Percentiles rank a stretch among this genome's conserved stretches.
These are phyloP conservation scores for Capromys pilorides DNA, from an alignment of 2,797 vertebrate genomes.

Conservation along the genomic window DNA sequence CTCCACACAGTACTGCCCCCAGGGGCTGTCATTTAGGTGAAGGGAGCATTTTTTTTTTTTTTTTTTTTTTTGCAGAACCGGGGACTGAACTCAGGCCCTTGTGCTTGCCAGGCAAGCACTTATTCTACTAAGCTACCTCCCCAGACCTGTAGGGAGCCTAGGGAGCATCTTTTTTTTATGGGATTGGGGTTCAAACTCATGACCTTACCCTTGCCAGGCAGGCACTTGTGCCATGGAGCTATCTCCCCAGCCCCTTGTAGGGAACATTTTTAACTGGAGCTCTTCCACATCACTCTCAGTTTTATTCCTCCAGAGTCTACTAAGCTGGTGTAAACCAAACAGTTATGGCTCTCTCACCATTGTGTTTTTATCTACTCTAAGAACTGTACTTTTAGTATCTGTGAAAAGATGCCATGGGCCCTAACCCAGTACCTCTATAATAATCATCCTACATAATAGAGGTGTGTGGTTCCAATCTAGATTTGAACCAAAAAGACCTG, in stretches of 20 bases:
- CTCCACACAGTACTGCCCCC: background rate
- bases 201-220: too few species aligned
- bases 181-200: too few species aligned
- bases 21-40: background rate
- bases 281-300: background rate
- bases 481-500: background rate
- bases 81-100: too few species aligned
- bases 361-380: background rate
- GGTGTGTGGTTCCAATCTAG: background rate
- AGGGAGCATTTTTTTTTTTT: background rate
- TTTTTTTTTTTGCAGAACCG: too few species aligned
- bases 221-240: too few species aligned
- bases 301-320: background rate
- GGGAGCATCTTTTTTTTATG: too few species aligned
- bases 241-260: background rate
- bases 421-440: background rate
- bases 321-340: background rate
- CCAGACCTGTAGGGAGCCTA: too few species aligned
- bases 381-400: background rate
- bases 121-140: too few species aligned
- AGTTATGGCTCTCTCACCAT: background rate
- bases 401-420: background rate
- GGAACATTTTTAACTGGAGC: background rate
- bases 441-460: background rate
- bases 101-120: too few species aligned